A percentile compares a stretch with the other conserved stretches of the same genome.
These are phyloP conservation scores for Atta colombica DNA, from an alignment of 1,140 invertebrate species.

Conservation along the genomic window DNA sequence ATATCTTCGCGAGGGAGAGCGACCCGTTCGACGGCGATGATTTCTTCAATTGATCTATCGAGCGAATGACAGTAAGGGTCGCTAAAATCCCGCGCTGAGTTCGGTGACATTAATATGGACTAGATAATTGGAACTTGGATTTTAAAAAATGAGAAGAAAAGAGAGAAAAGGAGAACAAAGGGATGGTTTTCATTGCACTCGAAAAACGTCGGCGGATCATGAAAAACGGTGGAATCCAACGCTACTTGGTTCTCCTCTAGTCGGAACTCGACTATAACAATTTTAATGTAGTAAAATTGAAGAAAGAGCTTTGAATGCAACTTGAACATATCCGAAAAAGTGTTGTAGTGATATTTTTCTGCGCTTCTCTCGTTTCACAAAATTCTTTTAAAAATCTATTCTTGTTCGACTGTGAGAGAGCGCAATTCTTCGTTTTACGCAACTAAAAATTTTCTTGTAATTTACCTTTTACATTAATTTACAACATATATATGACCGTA, in stretches of 20 bases:
- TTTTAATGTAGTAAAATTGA: slow-evolving; percentile 54
- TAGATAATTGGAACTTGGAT: slow-evolving; percentile 46
- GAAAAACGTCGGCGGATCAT: slow-evolving; percentile 47
- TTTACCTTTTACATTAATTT: slow-evolving; percentile 24
- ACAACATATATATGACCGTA: background rate
- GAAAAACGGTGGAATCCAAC: slow-evolving; percentile 36
- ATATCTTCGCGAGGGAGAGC: slow-evolving; percentile 93
- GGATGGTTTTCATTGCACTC: slow-evolving; percentile 10
- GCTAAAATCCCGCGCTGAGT: slow-evolving; percentile 27
- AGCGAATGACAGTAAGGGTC: background rate
- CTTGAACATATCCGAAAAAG: slow-evolving; percentile 12
- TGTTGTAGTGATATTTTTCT: slow-evolving; percentile 19
- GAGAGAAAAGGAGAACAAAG: background rate
- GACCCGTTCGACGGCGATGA: slow-evolving; percentile 96
- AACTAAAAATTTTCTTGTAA: slow-evolving; percentile 1
- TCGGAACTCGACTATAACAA: slow-evolving; percentile 18
- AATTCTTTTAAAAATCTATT: slow-evolving; percentile 12
- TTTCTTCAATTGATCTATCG: slow-evolving; percentile 89
- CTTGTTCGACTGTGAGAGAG: background rate
- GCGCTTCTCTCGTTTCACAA: background rate
- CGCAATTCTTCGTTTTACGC: background rate
- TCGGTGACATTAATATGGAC: slow-evolving; percentile 17
- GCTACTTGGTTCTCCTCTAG: slow-evolving; percentile 37
- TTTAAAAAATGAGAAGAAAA: background rate
- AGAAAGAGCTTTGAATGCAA: slow-evolving; percentile 2